A percentile compares a stretch with the other conserved stretches of the same genome.
Evolutionary conservation across 1,140 invertebrate genomes (phyloP).

Genomic region (Bathynomus jamesi): DNA sequence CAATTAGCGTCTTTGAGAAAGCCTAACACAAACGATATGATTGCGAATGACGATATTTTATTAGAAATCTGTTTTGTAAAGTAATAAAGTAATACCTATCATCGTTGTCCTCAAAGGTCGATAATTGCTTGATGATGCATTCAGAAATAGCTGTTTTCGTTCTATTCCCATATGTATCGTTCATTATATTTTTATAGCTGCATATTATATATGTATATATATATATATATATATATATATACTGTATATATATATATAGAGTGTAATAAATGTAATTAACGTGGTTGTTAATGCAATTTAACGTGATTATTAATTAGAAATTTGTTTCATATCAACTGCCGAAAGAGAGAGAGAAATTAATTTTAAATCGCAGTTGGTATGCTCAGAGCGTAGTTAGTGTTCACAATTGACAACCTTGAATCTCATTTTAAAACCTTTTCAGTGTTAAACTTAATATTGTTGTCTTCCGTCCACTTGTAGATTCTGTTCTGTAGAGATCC

Average conservation of each 20-base stretch:
- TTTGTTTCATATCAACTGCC: neutral
- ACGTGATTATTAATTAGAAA: neutral
- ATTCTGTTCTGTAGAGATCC: no score
- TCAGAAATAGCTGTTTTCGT: no score
- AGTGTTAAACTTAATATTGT: no score
- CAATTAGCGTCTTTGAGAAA: neutral
- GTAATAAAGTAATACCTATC: no score
- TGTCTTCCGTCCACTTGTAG: no score
- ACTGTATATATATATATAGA: neutral
- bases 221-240: constrained; percentile 3
- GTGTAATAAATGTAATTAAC: neutral
- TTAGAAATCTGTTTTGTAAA: neutral
- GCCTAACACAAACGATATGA: neutral
- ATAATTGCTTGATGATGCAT: no score
- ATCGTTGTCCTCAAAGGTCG: no score
- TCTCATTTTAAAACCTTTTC: no score
- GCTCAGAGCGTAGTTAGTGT: neutral
- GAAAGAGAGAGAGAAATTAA: neutral
- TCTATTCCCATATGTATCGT: neutral
- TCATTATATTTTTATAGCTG: neutral
- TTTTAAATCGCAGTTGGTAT: neutral
- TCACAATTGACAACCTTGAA: neutral
- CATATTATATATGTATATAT: neutral
- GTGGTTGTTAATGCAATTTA: neutral
- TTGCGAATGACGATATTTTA: neutral